These are phyloP conservation scores for Drosophila bocki DNA, from an alignment of 1,140 invertebrate genomes.

Conservation along the genomic window DNA sequence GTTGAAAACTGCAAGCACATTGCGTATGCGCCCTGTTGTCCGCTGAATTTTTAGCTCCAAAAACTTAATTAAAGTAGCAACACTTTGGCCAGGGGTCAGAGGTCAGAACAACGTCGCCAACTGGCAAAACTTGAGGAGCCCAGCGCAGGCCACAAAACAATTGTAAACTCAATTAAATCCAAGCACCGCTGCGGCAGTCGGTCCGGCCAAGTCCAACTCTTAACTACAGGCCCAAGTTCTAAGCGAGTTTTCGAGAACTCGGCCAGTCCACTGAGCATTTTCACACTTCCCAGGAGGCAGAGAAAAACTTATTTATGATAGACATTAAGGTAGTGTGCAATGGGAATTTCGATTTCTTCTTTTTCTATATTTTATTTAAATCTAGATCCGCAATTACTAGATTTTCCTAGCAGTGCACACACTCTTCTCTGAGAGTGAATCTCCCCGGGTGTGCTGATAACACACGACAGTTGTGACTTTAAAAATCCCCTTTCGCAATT, in stretches of 20 bases:
- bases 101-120: slow-evolving; percentile 33
- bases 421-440: slow-evolving; percentile 9
- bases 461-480: slow-evolving; percentile 83
- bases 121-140: slow-evolving; percentile 50
- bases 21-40: slow-evolving; percentile 57
- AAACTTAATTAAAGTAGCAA: slow-evolving; percentile 69
- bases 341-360: background rate
- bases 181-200: slow-evolving; percentile 67
- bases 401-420: slow-evolving; percentile 15
- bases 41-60: slow-evolving; percentile 27
- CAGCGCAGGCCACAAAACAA: slow-evolving; percentile 66
- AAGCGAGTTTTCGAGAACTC: slow-evolving; percentile 13
- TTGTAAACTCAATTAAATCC: slow-evolving; percentile 83
- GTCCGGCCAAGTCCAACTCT: slow-evolving; percentile 31
- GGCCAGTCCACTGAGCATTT: background rate
- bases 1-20: slow-evolving; percentile 29
- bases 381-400: background rate
- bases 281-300: background rate
- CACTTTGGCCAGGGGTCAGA: slow-evolving; percentile 28
- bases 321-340: background rate
- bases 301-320: background rate
- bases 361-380: background rate
- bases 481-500: slow-evolving; percentile 78
- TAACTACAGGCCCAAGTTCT: slow-evolving; percentile 59
- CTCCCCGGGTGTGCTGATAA: slow-evolving; percentile 65